phyloP scores from a whole-genome alignment of 2,113 vertebrate genomes.

The Struthio camelus region DNA sequence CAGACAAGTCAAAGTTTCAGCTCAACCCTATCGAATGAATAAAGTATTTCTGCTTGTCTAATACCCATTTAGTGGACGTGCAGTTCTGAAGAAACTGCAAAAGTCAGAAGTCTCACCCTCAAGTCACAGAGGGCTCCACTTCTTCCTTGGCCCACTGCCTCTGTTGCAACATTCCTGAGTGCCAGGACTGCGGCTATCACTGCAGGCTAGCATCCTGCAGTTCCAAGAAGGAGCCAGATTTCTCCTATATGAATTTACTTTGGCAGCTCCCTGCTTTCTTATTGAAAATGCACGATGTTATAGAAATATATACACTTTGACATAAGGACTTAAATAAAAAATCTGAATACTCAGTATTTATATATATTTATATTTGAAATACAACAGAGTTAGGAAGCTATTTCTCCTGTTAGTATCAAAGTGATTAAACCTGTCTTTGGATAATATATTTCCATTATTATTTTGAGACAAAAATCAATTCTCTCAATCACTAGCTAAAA shows the following conservation, averaged over 20 bases:
- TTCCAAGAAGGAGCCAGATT: neutral
- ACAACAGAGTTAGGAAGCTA: neutral
- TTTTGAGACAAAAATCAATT: neutral
- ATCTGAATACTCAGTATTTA: neutral
- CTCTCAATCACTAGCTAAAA: neutral
- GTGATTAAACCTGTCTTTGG: neutral
- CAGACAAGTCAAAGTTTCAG: neutral
- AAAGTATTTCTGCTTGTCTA: neutral
- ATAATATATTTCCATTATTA: neutral
- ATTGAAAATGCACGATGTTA: neutral
- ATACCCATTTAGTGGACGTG: neutral
- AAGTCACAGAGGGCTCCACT: neutral
- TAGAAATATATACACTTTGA: neutral
- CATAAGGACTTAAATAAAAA: neutral
- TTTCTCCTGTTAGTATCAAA: neutral
- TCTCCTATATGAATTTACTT: accelerated
- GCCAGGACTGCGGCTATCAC: neutral
- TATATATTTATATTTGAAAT: neutral
- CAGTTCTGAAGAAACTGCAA: neutral
- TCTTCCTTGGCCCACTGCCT: neutral
- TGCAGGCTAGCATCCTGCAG: neutral
- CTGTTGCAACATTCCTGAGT: neutral
- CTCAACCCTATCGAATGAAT: neutral
- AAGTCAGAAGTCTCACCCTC: neutral
- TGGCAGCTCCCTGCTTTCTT: neutral